These are phyloP conservation scores for Ranitomeya imitator DNA, from an alignment of 2,113 vertebrate genomes.

Conservation along the genomic window DNA sequence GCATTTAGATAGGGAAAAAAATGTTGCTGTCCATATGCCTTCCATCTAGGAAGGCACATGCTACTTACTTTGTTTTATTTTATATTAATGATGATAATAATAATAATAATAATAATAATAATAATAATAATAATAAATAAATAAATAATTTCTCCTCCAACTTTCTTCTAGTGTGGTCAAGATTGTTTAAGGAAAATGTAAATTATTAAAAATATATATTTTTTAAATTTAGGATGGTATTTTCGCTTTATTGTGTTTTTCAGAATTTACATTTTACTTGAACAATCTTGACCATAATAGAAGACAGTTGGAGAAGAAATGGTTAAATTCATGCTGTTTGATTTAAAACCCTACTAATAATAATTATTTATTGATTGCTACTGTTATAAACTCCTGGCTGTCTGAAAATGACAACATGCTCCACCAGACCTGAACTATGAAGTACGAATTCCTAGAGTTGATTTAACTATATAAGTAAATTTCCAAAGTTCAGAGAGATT, in stretches of 20 bases:
- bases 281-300: not conserved
- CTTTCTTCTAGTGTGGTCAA: no score
- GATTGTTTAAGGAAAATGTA: no score
- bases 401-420: not conserved
- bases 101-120: no score
- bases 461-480: not conserved
- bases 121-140: no score
- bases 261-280: not conserved
- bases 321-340: constrained; percentile 11
- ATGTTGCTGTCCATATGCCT: no score
- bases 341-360: constrained; percentile 55
- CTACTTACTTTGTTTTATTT: no score
- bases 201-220: no score
- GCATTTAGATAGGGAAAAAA: no score
- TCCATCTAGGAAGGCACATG: no score
- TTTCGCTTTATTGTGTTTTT: not conserved
- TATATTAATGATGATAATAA: no score
- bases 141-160: no score
- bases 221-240: no score
- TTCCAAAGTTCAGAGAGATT: not conserved
- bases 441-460: not conserved
- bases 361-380: constrained; percentile 47
- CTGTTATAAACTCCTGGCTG: constrained; percentile 22
- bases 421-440: not conserved
- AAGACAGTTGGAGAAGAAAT: not conserved